A percentile compares a stretch with the other conserved stretches of the same genome.
phyloP scores from a whole-genome alignment of 2,797 vertebrate genomes.

The Vultur gryphus region DNA sequence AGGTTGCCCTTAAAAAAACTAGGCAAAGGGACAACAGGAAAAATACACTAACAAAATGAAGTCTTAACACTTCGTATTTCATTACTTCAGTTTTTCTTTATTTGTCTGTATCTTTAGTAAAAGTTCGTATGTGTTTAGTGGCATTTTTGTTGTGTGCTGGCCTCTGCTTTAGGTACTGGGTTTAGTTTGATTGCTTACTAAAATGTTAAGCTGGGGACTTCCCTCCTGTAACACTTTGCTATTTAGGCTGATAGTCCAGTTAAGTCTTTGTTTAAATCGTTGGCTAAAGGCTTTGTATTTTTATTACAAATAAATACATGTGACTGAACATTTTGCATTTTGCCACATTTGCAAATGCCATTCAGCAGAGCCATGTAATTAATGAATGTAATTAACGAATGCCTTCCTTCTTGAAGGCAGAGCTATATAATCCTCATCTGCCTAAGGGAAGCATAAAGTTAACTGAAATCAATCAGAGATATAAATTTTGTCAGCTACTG shows the following conservation, averaged over 20 bases:
- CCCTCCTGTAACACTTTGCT: not conserved
- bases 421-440: not conserved
- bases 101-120: not conserved
- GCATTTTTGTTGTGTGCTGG: not conserved
- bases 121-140: rapidly evolving
- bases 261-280: not conserved
- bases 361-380: not conserved
- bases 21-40: not conserved
- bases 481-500: not conserved
- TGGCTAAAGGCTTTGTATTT: not conserved
- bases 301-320: not conserved
- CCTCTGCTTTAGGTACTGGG: not conserved
- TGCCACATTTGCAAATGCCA: not conserved
- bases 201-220: not conserved
- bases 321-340: not conserved
- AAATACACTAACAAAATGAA: not conserved
- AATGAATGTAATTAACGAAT: not conserved
- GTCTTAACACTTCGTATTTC: not conserved
- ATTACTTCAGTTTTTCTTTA: not conserved
- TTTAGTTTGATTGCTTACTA: not conserved
- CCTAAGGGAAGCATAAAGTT: not conserved
- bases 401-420: not conserved
- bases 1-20: not conserved
- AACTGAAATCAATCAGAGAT: not conserved
- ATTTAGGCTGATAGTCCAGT: not conserved